Evolutionary conservation across 2,797 vertebrate genomes (phyloP), one percentile per base, ranked within the genome.

Genomic region (Syngnathus acus): DNA sequence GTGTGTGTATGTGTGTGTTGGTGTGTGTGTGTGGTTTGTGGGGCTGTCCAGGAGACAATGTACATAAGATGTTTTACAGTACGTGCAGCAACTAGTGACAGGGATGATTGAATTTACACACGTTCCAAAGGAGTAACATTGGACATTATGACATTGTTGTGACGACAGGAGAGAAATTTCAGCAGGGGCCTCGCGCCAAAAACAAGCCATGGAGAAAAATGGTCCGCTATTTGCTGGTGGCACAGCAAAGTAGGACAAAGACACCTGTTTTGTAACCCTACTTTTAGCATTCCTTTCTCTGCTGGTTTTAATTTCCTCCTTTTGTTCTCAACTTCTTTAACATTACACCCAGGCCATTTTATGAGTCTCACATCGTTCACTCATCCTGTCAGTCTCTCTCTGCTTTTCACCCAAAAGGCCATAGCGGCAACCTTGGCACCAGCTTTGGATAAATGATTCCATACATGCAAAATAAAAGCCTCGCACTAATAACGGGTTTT

Each of bases 221-320:
- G 75, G 78, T 82, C 72, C n/a, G 26, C 26, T 37, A 32, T 57
- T 57, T 37, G 54, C 26, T 17, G 60, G 73, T 72, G 61, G 74
- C 61, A 47, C 9, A n/a, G 72, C 73, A 73, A 86, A 87, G 76
- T 83, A 83, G 84, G 89, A 88, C 84, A 82, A 86, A 90, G 84
- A 83, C 90, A 92, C 90, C 90, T 92, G 90, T 92, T 92, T 87
- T 68, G 39, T 64, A 39, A 91, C 86, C 71, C 42, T 62, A 48
- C 75, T 82, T 80, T 78, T 64, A 80, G 68, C 26, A 6, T 47
- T 73, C 68, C 70, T 71, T 70, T 65, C 77, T 79, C 78, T 65
- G 26, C 71, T 74, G 76, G 65, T 81, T 84, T 81, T 74, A 70
- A 83, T 78, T 74, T 72, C 64, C 72, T 68, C 76, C 66, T 65